Percentiles rank a stretch among this genome's conserved stretches.
phyloP scores from a whole-genome alignment of 2,797 vertebrate species.

The Luscinia megarhynchos region DNA sequence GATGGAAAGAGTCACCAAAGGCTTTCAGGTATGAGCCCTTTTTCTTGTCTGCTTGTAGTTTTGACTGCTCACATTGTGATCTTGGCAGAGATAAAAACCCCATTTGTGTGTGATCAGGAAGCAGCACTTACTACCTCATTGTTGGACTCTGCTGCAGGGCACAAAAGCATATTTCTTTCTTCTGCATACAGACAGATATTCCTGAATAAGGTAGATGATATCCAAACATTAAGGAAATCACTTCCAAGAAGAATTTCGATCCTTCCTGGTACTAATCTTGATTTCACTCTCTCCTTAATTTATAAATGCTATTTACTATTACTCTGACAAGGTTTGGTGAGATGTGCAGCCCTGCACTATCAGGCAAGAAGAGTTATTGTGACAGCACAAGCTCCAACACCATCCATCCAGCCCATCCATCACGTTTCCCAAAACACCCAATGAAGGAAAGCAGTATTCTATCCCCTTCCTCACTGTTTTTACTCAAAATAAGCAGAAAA shows the following conservation, averaged over 20 bases:
- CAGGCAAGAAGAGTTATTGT: neutral
- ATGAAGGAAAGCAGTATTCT: neutral
- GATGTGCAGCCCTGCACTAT: neutral
- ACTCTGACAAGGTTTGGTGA: neutral
- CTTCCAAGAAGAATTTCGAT: slow-evolving; percentile 20
- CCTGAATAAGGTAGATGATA: slow-evolving; percentile 16
- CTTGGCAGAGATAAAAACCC: neutral
- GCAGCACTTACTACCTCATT: neutral
- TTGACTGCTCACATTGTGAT: neutral
- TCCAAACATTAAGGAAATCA: slow-evolving; percentile 1
- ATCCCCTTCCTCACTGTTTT: neutral
- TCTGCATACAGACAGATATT: neutral
- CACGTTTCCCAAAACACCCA: neutral
- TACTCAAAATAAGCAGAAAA: neutral
- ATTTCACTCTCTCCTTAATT: neutral
- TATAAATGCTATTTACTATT: neutral
- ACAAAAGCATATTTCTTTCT: neutral
- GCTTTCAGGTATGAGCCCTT: neutral
- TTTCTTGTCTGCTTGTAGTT: neutral
- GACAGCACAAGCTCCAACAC: neutral
- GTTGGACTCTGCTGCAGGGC: slow-evolving; percentile 1
- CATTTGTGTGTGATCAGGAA: slow-evolving; percentile 15
- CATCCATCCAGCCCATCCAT: neutral
- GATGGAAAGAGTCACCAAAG: neutral
- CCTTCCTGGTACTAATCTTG: neutral